A percentile compares a stretch with the other conserved stretches of the same genome.
Evolutionary conservation across 2,113 vertebrate species (phyloP).

Genomic region (Gasterosteus nipponicus): DNA sequence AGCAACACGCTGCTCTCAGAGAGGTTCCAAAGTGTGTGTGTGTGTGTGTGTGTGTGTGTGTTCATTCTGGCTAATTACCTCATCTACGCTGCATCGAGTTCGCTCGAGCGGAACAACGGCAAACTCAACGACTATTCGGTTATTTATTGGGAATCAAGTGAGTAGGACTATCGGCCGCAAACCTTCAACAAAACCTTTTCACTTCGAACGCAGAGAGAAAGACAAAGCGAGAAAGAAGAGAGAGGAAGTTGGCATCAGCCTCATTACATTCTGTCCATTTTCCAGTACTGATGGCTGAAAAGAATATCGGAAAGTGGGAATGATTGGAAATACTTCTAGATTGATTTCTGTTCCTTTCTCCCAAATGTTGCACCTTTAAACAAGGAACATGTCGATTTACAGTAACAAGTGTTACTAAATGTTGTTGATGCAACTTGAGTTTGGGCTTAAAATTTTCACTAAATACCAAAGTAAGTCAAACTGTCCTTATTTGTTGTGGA

Average conservation of each 20-base stretch:
- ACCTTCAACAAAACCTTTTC: constrained; percentile 8
- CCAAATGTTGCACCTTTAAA: neutral
- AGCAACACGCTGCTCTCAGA: constrained; percentile 2
- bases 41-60: constrained; percentile 6
- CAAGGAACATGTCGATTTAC: neutral
- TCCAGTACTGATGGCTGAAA: neutral
- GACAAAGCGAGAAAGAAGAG: neutral
- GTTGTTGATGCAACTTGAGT: neutral
- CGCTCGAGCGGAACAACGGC: constrained; percentile 21
- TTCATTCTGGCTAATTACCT: constrained; percentile 26
- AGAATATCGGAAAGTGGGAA: neutral
- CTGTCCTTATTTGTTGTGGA: neutral
- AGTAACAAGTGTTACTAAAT: neutral
- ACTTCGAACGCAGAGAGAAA: neutral
- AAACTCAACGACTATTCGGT: neutral
- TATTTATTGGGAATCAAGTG: constrained; percentile 44
- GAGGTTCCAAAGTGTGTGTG: neutral
- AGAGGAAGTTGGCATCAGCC: too few relatives aligned
- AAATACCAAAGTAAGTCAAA: neutral
- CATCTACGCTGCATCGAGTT: neutral
- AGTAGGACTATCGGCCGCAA: neutral
- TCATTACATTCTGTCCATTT: neutral
- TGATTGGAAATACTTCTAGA: neutral
- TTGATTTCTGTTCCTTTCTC: neutral
- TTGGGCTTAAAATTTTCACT: neutral